Evolutionary conservation across 2,113 vertebrate species (phyloP).

Genomic region (Chionomys nivalis): DNA sequence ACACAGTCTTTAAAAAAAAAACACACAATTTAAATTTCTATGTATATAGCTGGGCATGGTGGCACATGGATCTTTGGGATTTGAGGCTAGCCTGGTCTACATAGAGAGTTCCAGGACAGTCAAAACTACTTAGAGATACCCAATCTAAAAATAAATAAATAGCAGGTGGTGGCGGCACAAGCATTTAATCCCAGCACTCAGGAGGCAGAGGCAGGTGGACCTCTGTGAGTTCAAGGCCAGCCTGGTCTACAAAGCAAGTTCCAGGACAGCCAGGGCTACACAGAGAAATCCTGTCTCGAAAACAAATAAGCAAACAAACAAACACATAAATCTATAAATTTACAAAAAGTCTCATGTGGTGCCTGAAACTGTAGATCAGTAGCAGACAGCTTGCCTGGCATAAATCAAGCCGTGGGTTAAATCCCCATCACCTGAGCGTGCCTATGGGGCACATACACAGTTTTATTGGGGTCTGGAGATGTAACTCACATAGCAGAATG

Average conservation of each 20-base stretch:
- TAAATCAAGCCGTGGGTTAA: neutral
- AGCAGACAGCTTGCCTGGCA: neutral
- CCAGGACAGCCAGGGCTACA: neutral
- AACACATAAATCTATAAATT: neutral
- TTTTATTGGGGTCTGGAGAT: neutral
- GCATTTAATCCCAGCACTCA: neutral
- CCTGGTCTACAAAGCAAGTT: neutral
- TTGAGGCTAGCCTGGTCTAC: neutral
- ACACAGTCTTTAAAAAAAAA: neutral
- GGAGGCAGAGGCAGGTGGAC: neutral
- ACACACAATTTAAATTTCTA: slow-evolving; percentile 11
- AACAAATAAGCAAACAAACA: neutral
- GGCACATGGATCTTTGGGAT: neutral
- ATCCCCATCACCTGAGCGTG: neutral
- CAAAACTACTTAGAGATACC: neutral
- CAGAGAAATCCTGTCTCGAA: neutral
- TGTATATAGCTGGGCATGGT: neutral
- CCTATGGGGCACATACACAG: neutral
- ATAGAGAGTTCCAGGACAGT: neutral
- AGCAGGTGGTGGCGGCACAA: neutral
- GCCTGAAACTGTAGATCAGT: neutral
- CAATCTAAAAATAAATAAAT: neutral
- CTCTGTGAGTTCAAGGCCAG: neutral
- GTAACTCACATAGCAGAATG: neutral
- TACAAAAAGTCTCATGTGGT: slow-evolving; percentile 32